Conservation (phyloP, 2,113 vertebrate genomes). For the Salminus brasiliensis region DNA sequence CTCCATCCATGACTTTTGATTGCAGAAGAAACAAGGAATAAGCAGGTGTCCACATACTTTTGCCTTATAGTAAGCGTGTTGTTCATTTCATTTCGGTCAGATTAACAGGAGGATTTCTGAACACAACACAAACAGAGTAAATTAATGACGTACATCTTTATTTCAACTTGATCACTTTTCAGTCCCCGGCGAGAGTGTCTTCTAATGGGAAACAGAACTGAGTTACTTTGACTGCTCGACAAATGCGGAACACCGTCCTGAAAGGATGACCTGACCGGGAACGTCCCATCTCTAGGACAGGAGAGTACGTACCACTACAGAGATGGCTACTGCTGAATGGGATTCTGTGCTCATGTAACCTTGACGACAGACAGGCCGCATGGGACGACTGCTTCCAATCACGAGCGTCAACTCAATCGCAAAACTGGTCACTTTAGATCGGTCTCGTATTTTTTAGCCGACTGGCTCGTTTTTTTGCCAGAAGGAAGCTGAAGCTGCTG, state of each 20-base stretch:
- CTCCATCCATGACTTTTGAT: no score
- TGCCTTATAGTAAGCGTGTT: no score
- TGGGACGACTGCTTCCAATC: background rate
- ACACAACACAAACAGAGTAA: background rate
- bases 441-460: background rate
- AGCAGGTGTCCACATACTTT: no score
- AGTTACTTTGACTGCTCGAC: background rate
- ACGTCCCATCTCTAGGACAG: constrained; percentile 29
- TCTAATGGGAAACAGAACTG: background rate
- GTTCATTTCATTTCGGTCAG: no score
- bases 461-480: background rate
- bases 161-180: background rate
- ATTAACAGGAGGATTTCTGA: no score
- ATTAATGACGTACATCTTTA: background rate
- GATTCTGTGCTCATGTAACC: constrained; percentile 37
- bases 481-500: background rate
- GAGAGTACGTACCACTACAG: constrained; percentile 12
- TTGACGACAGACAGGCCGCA: constrained; percentile 17
- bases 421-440: background rate
- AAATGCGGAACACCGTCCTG: background rate
- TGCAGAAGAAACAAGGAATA: no score
- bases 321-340: constrained; percentile 6
- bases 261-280: constrained; percentile 29
- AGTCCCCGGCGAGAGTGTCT: background rate
- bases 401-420: constrained; percentile 6